A percentile compares a stretch with the other conserved stretches of the same genome.
Evolutionary conservation across 30 jellyfish, hydroid and myxozoan genomes (phyloP).

Genomic region (Aurelia sp.): DNA sequence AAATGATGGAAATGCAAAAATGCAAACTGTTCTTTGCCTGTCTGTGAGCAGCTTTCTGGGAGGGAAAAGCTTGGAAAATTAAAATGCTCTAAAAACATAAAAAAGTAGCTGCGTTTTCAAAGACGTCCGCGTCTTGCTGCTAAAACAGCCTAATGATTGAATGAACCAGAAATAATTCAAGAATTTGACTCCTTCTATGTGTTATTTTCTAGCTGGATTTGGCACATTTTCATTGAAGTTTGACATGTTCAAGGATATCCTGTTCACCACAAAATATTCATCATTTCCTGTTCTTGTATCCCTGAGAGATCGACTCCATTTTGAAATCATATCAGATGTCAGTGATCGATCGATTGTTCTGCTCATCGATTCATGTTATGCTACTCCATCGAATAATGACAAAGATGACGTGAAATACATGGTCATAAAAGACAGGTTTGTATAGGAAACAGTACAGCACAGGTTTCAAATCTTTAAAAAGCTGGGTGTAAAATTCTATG

Average conservation of each 20-base stretch:
- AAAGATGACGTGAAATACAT: not conserved
- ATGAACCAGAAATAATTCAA: too few species aligned
- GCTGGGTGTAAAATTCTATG: too few species aligned
- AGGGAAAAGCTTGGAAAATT: too few species aligned
- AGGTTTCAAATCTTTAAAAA: too few species aligned
- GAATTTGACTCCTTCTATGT: not conserved
- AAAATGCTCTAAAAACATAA: too few species aligned
- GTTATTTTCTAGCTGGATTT: not conserved
- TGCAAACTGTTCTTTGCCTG: too few species aligned
- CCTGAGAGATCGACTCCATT: not conserved
- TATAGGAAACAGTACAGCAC: too few species aligned
- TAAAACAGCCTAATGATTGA: too few species aligned
- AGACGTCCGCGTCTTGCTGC: too few species aligned
- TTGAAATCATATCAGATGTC: not conserved
- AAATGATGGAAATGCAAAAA: too few species aligned
- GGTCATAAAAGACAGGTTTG: not conserved
- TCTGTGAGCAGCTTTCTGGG: too few species aligned
- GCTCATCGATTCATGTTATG: not conserved
- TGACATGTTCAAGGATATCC: not conserved
- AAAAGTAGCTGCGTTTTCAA: too few species aligned
- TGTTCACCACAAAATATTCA: not conserved
- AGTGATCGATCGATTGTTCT: not conserved
- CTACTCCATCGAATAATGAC: not conserved
- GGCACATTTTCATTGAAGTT: not conserved
- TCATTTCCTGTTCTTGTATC: not conserved